phyloP scores from a whole-genome alignment of 2,113 vertebrate species.

The Phoenicopterus ruber region DNA sequence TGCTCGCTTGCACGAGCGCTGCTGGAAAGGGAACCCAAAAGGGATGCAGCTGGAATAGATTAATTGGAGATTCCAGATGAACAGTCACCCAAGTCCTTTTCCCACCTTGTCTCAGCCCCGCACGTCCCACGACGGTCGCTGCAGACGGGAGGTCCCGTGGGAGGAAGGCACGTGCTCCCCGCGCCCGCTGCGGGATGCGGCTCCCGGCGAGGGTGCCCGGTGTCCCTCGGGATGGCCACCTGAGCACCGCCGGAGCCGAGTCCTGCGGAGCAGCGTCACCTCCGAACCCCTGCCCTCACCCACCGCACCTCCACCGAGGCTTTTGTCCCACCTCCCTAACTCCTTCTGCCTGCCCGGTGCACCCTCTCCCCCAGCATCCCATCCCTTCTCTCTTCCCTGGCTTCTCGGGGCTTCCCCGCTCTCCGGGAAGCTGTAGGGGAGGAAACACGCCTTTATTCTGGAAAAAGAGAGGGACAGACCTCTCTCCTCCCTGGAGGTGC shows the following conservation, averaged over 20 bases:
- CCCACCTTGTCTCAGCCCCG: background rate
- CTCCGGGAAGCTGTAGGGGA: background rate
- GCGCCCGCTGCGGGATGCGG: accelerated
- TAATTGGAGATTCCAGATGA: background rate
- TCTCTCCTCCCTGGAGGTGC: background rate
- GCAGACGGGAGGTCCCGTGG: accelerated
- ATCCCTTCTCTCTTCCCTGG: background rate
- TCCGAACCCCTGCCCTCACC: background rate
- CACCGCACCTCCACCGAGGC: background rate
- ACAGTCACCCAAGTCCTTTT: background rate
- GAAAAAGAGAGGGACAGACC: background rate
- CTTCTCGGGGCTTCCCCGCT: background rate
- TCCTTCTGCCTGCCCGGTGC: background rate
- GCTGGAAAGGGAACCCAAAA: constrained; percentile 1
- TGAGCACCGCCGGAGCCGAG: accelerated
- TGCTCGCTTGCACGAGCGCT: background rate
- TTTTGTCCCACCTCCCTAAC: background rate
- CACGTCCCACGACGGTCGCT: accelerated
- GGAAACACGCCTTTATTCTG: background rate
- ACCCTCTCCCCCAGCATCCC: background rate
- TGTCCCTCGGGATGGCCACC: background rate
- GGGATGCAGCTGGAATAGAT: constrained; percentile 33
- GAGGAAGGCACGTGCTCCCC: background rate
- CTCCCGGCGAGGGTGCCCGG: accelerated
- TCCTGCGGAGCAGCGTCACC: background rate